A percentile compares a stretch with the other conserved stretches of the same genome.
phyloP scores from a whole-genome alignment of 2,888 invertebrate species.

The Epinotia bilunana region DNA sequence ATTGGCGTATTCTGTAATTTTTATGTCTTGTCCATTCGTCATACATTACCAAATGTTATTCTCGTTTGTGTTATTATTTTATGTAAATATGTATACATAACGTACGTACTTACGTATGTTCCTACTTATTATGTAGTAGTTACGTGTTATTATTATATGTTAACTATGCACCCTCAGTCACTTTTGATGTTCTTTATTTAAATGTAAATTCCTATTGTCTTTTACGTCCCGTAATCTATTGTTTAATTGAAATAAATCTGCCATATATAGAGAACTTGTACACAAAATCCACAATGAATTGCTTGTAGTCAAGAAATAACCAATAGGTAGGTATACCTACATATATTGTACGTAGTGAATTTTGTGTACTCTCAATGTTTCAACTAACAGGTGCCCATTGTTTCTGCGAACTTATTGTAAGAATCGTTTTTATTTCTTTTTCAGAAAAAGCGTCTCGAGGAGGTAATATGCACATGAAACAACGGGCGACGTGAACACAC shows the following conservation, averaged over 20 bases:
- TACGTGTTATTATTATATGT: slow-evolving; percentile 5
- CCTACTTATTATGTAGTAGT: not conserved
- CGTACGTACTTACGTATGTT: too few relatives aligned
- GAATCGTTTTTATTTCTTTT: slow-evolving; percentile 82
- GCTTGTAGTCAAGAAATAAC: not conserved
- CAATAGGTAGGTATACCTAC: too few relatives aligned
- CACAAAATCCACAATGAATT: slow-evolving; percentile 10
- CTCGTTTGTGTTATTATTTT: not conserved
- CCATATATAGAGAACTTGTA: slow-evolving; percentile 1
- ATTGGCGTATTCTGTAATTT: slow-evolving; percentile 5
- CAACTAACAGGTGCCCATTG: slow-evolving; percentile 25
- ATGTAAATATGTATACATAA: not conserved
- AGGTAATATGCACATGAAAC: slow-evolving; percentile 84
- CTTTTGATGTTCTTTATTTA: not conserved
- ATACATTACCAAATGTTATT: not conserved
- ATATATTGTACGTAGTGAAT: not conserved
- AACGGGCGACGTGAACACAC: slow-evolving; percentile 44
- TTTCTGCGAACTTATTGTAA: slow-evolving; percentile 45
- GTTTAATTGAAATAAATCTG: slow-evolving; percentile 14
- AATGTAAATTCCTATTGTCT: not conserved
- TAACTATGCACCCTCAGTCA: not conserved
- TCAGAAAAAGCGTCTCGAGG: slow-evolving; percentile 92
- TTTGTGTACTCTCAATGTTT: slow-evolving; percentile 20
- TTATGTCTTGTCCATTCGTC: slow-evolving; percentile 2
- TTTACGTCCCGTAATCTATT: not conserved